Evolutionary conservation across 1,140 invertebrate species (phyloP).

Genomic region (Linepithema humile): DNA sequence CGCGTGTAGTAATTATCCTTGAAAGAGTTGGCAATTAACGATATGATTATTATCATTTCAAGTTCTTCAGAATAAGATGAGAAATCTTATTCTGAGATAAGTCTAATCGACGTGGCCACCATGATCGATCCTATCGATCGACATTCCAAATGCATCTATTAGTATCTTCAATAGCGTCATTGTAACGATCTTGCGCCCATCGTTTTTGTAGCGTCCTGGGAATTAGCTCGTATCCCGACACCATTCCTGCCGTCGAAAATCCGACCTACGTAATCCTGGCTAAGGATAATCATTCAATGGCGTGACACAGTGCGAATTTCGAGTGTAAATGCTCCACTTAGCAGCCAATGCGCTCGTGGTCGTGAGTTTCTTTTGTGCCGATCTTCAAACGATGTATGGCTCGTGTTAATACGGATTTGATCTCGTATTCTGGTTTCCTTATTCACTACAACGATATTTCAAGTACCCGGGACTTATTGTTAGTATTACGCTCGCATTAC

Average conservation of each 20-base stretch:
- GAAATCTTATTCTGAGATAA: no score
- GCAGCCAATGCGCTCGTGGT: slow-evolving; percentile 11
- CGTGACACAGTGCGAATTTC: slow-evolving; percentile 71
- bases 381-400: background rate
- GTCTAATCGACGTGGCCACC: background rate
- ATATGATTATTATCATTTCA: background rate
- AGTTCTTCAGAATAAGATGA: background rate
- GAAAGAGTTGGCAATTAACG: background rate
- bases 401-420: slow-evolving; percentile 45
- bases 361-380: slow-evolving; percentile 29
- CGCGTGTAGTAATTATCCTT: background rate
- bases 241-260: slow-evolving; percentile 51
- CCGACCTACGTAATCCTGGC: slow-evolving; percentile 71
- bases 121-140: background rate
- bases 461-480: background rate
- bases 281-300: slow-evolving; percentile 81
- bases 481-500: no score
- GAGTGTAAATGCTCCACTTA: slow-evolving; percentile 75
- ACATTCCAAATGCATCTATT: slow-evolving; percentile 33
- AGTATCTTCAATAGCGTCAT: slow-evolving; percentile 42
- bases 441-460: background rate
- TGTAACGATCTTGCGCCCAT: slow-evolving; percentile 12
- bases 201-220: slow-evolving; percentile 27
- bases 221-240: slow-evolving; percentile 73
- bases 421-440: background rate